Conservation (phyloP, 2,797 vertebrate genomes). For the Spheniscus humboldti region DNA sequence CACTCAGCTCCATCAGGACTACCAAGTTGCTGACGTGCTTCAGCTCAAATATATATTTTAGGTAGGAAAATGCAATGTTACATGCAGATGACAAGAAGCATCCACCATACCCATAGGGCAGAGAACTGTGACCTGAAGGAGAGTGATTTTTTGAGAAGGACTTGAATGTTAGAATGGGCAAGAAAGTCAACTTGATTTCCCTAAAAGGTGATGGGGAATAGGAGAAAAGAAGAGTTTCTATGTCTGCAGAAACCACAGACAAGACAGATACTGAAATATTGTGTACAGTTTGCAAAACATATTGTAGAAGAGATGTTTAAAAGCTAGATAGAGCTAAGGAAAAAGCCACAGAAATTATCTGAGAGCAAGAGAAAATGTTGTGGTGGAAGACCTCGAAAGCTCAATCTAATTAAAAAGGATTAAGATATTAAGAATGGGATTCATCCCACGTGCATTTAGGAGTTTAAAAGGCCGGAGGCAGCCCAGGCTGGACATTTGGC, state of each 20-base stretch:
- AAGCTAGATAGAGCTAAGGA: neutral
- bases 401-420: neutral
- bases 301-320: neutral
- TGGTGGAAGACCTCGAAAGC: neutral
- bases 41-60: neutral
- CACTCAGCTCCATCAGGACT: neutral
- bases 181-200: neutral
- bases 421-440: neutral
- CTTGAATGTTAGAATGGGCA: neutral
- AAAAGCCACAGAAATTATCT: neutral
- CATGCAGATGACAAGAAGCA: neutral
- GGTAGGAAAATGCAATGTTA: neutral
- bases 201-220: neutral
- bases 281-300: neutral
- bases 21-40: neutral
- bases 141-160: neutral
- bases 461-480: neutral
- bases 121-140: neutral
- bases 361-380: neutral
- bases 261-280: neutral
- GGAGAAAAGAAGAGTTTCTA: neutral
- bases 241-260: neutral
- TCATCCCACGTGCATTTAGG: neutral
- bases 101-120: accelerated
- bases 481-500: neutral